Evolutionary conservation across 2,797 vertebrate species (phyloP).

Genomic region (Lagodon rhomboides): DNA sequence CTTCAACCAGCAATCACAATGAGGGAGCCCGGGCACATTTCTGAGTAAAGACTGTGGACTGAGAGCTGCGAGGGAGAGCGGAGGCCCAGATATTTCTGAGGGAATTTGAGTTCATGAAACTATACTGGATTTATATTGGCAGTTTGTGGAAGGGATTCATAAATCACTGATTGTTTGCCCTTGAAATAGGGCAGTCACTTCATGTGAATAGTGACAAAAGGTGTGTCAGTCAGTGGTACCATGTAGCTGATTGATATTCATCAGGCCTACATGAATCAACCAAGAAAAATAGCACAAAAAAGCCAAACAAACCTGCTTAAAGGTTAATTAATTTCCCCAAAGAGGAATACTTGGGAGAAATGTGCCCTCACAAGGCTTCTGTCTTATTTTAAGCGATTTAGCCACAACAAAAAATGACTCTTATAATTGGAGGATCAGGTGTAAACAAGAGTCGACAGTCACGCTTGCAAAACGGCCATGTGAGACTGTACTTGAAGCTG

Average conservation of each 20-base stretch:
- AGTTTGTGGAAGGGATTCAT: neutral
- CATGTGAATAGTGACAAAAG: neutral
- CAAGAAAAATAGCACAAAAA: neutral
- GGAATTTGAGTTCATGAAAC: neutral
- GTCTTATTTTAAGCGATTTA: neutral
- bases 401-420: neutral
- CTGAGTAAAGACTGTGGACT: neutral
- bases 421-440: neutral
- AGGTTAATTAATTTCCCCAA: neutral
- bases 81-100: neutral
- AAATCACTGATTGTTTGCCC: neutral
- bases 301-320: neutral
- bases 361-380: neutral
- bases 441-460: neutral
- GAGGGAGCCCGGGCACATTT: neutral
- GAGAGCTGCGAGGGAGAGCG: neutral
- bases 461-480: too few relatives aligned
- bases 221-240: too few relatives aligned
- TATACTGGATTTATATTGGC: neutral
- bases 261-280: neutral
- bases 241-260: neutral
- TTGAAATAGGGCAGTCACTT: conserved; percentile 6
- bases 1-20: neutral
- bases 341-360: neutral
- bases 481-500: neutral